Base-by-base conservation (phyloP, 30 jellyfish, hydroid and myxozoan genomes). In the Clytia hemisphaerica region DNA sequence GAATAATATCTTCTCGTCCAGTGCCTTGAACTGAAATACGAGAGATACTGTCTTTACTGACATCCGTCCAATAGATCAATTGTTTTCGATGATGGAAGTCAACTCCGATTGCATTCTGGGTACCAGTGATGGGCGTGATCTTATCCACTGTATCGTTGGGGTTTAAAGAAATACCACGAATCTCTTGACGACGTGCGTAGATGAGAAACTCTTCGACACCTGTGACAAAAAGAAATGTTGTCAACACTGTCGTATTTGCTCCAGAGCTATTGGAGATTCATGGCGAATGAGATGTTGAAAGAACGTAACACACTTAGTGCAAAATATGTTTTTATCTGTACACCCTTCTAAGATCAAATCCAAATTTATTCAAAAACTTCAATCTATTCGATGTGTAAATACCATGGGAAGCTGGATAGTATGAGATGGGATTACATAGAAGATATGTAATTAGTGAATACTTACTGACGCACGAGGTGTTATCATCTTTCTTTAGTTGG, bases 111-210 rank as follows among this genome's bases (percentile, higher is more conserved):
- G 97, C 97, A 71, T 88, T 88, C 19, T 58, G 50, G 2, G 92
- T 73, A 42, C 84, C 83, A 24, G 94, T 69, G 33, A 88, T 83
- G 4, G 97, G 97, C 15, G 78, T 35, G 40, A 88, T 80, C 47
- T 75, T 75, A 53, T 88, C 97, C 40, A 77, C 63, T 44, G 92
- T 64, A 22, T 80, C 97, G 4, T 61, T 58, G 4, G 92, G 93
- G 42, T 88, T 63, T 25, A 79, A 44, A 6, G 95, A 80, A 9
- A 79, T 81, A 4, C 97, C 97, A 45, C 97, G 48, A 19, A 88
- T 75, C 55, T 88, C 97, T 28, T 65, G 70, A 4, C 97, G 83
- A 16, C 97, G 57, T 10, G 95, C 94, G 37, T 88, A 88, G n/a
- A 88, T 44, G 65, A 88, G 45, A 51, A 88, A 74, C 5, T 88